Evolutionary conservation across 2,113 vertebrate genomes (phyloP), one percentile per base, ranked within the genome.

Genomic region (Caranx ignobilis): DNA sequence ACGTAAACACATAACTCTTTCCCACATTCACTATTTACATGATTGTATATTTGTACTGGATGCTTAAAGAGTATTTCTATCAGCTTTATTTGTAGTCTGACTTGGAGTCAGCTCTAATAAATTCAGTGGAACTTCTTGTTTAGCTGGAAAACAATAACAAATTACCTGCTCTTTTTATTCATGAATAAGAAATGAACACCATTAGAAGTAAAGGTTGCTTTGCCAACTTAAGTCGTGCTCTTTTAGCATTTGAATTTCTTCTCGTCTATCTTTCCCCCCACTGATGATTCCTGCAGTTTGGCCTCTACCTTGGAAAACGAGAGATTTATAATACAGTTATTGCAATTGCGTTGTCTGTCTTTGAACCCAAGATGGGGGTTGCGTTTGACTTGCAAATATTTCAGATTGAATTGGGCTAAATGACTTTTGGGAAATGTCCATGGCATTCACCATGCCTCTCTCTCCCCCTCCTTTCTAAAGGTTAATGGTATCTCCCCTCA

Each of bases 381-480:
- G 86, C 71, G 81, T 88, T 88, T 86, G 90, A 93, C 82, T 88
- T 92, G 88, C 85, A 91, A 85, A 94, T 91, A 87, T 92, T 90
- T 89, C 81, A 81, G 60, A 88, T 81, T 77, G 82, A 84, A 90
- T 83, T 86, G 61, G 43, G 68, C 75, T 78, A 86, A 88, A 91
- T 90, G 70, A 71, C 77, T 85, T 90, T 87, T 70, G 75, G 56
- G 80, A 89, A 90, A 90, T 75, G 63, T 77, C 71, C 50, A 52
- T 77, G 69, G 79, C 86, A 86, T 91, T 83, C 75, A 73, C 65
- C 5, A 21, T 77, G 35, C 77, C 79, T 67, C 80, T 63, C 64
- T 68, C 61, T 63, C 76, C 65, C 74, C 84, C 71, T 41, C 11
- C 37, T 83, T 71, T 89, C 21, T 63, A 88, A 92, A 93, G 88